phyloP scores from a whole-genome alignment of 2,113 vertebrate species.

The Oenanthe oenanthe region DNA sequence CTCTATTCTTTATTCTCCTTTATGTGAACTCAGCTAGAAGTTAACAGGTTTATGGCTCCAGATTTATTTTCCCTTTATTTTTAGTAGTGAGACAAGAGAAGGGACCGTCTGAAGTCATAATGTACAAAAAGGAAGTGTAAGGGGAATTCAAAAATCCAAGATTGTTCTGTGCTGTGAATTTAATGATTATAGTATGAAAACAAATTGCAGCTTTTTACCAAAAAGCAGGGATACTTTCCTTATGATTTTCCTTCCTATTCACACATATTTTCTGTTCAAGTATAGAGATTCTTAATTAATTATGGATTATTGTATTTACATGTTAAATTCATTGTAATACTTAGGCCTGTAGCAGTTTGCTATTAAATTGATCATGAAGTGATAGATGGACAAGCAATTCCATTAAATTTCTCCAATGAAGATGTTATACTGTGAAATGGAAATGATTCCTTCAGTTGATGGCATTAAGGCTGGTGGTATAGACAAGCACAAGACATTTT shows the following conservation, averaged over 20 bases:
- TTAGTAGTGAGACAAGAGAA: neutral
- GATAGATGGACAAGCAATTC: neutral
- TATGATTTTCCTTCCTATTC: neutral
- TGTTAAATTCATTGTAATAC: neutral
- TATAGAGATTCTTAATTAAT: neutral
- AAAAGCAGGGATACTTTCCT: neutral
- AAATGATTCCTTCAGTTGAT: neutral
- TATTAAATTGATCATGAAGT: neutral
- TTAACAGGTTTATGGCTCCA: neutral
- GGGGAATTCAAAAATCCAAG: neutral
- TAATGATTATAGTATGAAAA: neutral
- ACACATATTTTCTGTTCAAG: neutral
- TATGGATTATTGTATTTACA: neutral
- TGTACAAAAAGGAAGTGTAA: neutral
- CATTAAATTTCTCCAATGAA: neutral
- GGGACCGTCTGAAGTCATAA: neutral
- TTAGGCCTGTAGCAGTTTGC: neutral
- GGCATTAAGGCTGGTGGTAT: neutral
- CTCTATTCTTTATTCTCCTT: neutral
- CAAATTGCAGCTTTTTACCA: neutral
- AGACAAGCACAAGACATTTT: neutral
- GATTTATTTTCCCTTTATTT: slow-evolving; percentile 38
- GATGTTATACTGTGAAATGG: neutral
- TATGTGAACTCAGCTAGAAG: neutral
- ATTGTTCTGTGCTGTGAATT: neutral